phyloP scores from a whole-genome alignment of 1,140 invertebrate species.

The Caenorhabditis inopinata region DNA sequence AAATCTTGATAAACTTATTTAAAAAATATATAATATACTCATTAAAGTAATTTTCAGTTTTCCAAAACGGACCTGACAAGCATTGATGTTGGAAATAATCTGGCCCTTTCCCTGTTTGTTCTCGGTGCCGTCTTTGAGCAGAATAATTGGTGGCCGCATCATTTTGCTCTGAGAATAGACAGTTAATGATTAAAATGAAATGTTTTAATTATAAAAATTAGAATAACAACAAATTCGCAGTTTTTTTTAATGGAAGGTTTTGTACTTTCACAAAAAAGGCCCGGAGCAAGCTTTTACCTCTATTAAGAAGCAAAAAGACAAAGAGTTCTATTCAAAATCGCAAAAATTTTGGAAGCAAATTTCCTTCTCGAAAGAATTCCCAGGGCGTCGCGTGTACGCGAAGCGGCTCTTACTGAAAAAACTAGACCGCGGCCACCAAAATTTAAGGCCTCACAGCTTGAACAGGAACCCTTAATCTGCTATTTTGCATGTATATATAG shows the following conservation, averaged over 20 bases:
- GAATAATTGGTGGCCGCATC: conserved; percentile 78
- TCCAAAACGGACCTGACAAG: conserved; percentile 75
- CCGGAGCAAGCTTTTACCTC: no score
- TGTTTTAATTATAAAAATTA: no score
- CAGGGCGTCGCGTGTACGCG: not conserved
- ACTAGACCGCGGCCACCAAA: not conserved
- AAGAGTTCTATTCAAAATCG: not conserved
- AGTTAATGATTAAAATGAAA: no score
- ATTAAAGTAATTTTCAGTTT: not conserved
- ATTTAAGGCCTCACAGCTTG: not conserved
- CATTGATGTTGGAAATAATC: conserved; percentile 96
- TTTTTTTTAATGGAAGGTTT: no score
- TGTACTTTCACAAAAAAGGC: not conserved
- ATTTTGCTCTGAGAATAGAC: conserved; percentile 35
- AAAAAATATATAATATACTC: no score
- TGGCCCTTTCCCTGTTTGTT: conserved; percentile 91
- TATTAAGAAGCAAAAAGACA: not conserved
- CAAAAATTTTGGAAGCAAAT: not conserved
- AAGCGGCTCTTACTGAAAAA: not conserved
- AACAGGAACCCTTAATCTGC: no score
- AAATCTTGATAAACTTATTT: no score
- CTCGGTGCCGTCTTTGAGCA: conserved; percentile 97
- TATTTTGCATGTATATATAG: no score
- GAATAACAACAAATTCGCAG: no score
- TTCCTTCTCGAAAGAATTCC: conserved; percentile 15